Evolutionary conservation across 2,888 invertebrate species (phyloP).

Genomic region (Torymus auratus): DNA sequence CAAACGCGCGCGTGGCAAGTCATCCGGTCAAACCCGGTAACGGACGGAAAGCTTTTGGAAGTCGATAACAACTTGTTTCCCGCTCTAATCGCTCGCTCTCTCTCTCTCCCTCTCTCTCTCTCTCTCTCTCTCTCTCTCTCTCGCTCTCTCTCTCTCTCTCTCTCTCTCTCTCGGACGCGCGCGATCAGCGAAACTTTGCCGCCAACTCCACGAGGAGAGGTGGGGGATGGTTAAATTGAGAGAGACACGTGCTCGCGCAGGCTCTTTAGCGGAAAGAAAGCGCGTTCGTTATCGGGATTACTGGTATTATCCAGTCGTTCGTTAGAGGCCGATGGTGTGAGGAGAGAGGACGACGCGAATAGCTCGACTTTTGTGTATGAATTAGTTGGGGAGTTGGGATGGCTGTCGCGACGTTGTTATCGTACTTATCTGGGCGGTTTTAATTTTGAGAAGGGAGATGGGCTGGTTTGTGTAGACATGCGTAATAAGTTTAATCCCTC

Average conservation of each 20-base stretch:
- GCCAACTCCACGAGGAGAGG: conserved; percentile 13
- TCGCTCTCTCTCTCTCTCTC: neutral
- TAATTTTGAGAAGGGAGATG: too few relatives aligned
- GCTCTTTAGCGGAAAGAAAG: neutral
- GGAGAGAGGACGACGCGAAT: too few relatives aligned
- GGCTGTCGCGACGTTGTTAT: too few relatives aligned
- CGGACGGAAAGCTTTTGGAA: conserved; percentile 40
- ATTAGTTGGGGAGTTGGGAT: too few relatives aligned
- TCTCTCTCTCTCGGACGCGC: neutral
- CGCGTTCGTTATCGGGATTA: neutral
- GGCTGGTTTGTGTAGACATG: too few relatives aligned
- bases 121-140: too few relatives aligned
- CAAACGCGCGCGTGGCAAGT: neutral
- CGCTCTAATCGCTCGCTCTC: conserved; percentile 41
- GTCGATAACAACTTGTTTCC: conserved; percentile 55
- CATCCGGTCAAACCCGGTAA: conserved; percentile 22
- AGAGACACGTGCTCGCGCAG: neutral
- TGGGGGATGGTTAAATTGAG: conserved; percentile 9
- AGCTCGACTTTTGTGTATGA: too few relatives aligned
- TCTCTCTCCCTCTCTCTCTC: too few relatives aligned
- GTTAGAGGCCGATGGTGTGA: too few relatives aligned
- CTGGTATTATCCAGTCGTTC: neutral
- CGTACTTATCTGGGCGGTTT: too few relatives aligned
- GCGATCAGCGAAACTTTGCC: conserved; percentile 51
- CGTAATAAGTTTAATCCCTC: too few relatives aligned